Conservation (phyloP, 2,888 invertebrate genomes). For the Drosophila cracens region DNA sequence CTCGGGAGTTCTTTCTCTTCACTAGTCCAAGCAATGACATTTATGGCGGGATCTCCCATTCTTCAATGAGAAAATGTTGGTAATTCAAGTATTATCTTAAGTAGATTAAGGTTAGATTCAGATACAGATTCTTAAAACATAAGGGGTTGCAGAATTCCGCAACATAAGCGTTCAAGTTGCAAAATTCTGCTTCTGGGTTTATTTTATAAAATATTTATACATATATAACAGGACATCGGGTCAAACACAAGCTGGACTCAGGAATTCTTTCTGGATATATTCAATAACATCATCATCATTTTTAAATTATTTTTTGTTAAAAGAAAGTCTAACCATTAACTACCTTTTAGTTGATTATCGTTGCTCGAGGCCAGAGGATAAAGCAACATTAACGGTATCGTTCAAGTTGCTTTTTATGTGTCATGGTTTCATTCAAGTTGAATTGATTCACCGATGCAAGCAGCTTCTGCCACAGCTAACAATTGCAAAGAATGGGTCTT, state of each 20-base stretch:
- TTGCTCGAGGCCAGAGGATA: slow-evolving; percentile 23
- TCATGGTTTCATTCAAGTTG: not conserved
- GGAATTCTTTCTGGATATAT: not conserved
- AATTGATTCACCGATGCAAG: not conserved
- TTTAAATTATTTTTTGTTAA: not conserved
- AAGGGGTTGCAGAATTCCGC: too few relatives aligned
- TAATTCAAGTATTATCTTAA: not conserved
- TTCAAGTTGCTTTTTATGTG: slow-evolving; percentile 21
- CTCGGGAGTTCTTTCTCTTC: not conserved
- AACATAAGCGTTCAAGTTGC: too few relatives aligned
- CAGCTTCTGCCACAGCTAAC: not conserved
- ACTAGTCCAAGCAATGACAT: not conserved
- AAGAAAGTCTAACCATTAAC: not conserved
- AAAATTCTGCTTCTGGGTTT: not conserved
- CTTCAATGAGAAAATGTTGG: not conserved
- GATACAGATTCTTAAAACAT: too few relatives aligned
- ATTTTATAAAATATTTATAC: not conserved
- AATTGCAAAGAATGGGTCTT: not conserved
- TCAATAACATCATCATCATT: not conserved
- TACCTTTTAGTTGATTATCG: not conserved
- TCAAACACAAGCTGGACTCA: slow-evolving; percentile 25
- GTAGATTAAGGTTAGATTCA: too few relatives aligned
- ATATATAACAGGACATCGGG: slow-evolving; percentile 3
- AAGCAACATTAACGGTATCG: slow-evolving; percentile 53
- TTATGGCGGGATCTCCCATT: not conserved